Base-by-base conservation (phyloP, 1,140 invertebrate species). In the Mycetomoellerius zeteki region DNA sequence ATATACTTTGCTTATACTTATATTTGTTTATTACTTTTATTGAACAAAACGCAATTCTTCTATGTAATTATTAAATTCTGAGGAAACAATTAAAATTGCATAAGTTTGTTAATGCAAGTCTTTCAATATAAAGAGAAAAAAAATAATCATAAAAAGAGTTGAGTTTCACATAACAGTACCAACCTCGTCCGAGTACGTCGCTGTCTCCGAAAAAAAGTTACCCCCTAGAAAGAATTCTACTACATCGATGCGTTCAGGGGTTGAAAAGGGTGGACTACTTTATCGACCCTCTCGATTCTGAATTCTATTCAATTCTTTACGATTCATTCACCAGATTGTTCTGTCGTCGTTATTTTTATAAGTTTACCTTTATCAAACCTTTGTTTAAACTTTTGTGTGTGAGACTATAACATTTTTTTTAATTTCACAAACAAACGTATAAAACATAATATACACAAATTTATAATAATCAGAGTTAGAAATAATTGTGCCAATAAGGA, bases 161-260 rank as follows among this genome's bases (percentile, higher is more conserved):
- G 21, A 33, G 52, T 27, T 65, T 60, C 5, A 56, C 56, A 16
- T 77, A 43, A 80, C 37, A 90, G 86, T 91, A 91, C 91, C 76
- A 54, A 62, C 30, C 10, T 6, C 16, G 10, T 56, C 89, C 84
- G 71, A 81, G 78, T 2, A 88, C 14, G 65, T 86, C 89, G 91
- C 91, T 90, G 78, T 71, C 50, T 67, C 60, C 75, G 89, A 91
- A 91, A 93, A 94, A 94, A 92, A 90, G 88, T 77, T 94, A 93
- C 92, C 91, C 93, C 90, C 86, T 86, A 89, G 93, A 93, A 94
- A 94, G 94, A 93, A 92, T 91, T 90, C 94, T 94, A 88, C 94
- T 56, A 47, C 91, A 94, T 94, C 94, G 94, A 94, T 94, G 47
- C 54, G 54, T 62, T 75, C 67, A 52, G 72, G 62, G 87, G 90